Percentiles rank a stretch among this genome's conserved stretches.
Evolutionary conservation across 2,113 vertebrate genomes (phyloP).

Genomic region (Malurus melanocephalus): DNA sequence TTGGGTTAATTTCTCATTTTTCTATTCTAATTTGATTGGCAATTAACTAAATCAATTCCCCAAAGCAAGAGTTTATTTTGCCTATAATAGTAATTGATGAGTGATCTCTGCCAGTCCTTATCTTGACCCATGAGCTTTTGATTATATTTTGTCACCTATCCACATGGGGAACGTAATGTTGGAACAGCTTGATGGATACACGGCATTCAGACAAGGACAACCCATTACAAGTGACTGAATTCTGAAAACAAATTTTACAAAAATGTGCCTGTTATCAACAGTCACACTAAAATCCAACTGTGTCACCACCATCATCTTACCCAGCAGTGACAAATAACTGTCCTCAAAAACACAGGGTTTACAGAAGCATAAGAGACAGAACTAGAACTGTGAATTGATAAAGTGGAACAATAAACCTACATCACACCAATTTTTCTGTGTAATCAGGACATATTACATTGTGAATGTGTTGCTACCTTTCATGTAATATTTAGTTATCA

Average conservation of each 20-base stretch:
- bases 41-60: neutral
- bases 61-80: neutral
- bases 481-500: neutral
- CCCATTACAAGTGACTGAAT: neutral
- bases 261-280: neutral
- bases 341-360: neutral
- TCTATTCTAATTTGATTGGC: neutral
- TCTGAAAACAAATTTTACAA: neutral
- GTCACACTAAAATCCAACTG: neutral
- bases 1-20: neutral
- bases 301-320: neutral
- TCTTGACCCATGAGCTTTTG: accelerated
- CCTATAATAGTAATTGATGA: neutral
- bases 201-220: neutral
- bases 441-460: neutral
- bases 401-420: neutral
- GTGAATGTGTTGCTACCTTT: neutral
- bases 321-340: neutral
- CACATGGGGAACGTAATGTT: neutral
- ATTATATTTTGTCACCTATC: neutral
- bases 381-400: neutral
- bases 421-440: neutral
- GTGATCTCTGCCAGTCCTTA: neutral
- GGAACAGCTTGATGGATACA: neutral
- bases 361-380: neutral